Base-by-base conservation (phyloP, 2,113 vertebrate species). In the Pholis gunnellus region DNA sequence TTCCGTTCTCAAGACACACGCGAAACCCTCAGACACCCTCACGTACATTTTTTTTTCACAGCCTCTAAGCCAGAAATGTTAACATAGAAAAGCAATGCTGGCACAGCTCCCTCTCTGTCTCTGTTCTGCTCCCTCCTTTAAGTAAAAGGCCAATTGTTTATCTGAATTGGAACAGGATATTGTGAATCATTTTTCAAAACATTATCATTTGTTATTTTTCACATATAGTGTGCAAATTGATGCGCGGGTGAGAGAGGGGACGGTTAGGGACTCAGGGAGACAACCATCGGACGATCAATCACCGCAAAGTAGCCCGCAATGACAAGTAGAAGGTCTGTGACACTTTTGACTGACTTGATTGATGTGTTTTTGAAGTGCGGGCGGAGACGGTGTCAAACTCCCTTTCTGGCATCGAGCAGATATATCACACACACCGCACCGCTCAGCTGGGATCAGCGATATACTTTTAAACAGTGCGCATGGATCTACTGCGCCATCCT, bases 361-460 rank as follows among this genome's bases (percentile, higher is more conserved):
- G 95, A 95, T 95, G 94, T 93, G 92, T 94, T 94, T 93, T 92
- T 92, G 90, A 93, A 92, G 89, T 88, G 78, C 40, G 29, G 60
- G 64, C 73, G 64, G 82, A 86, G 81, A 81, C 52, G 15, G 75
- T 87, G 89, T 89, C 87, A 83, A 85, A 88, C 85, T 89, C 86
- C 71, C 66, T 86, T 92, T 87, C 75, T 91, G 87, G 87, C 72
- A 71, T 20, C 20, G 72, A 84, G 89, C 61, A 75, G 79, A 87
- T 79, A 78, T 83, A 92, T 93, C 84, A 75, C 86, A 79, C 82
- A 79, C 70, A 61, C 54, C 1, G 42, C 61, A 11, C 66, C 8
- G 3, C 80, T 82, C 83, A 42, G 75, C 69, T 64, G 72, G 72
- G 70, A 86, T 85, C 72, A 71, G 31, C 1, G 20, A 85, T 74